Evolutionary conservation across 1,140 invertebrate genomes (phyloP).

Genomic region (Cotesia glomerata): DNA sequence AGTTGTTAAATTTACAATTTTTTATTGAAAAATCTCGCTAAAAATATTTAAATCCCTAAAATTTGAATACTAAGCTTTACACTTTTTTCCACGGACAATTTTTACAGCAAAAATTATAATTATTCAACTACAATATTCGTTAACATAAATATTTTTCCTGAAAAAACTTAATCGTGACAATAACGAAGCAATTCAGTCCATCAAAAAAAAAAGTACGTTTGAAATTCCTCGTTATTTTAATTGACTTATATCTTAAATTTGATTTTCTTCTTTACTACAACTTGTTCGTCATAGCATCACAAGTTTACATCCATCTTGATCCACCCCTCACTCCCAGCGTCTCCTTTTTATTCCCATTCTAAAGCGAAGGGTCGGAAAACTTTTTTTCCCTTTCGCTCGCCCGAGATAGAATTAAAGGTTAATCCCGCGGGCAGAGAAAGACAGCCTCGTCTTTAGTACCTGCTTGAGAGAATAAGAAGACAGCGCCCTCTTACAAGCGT

Average conservation of each 20-base stretch:
- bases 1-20: no score
- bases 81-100: no score
- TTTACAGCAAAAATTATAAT: no score
- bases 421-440: conserved; percentile 50
- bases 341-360: no score
- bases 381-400: conserved; percentile 39
- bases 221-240: conserved; percentile 18
- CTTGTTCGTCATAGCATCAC: neutral
- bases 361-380: neutral
- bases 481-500: conserved; percentile 34
- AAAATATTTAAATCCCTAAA: no score
- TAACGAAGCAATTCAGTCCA: neutral
- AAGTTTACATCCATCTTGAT: no score
- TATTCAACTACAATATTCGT: no score
- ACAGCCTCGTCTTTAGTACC: neutral
- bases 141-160: no score
- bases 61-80: no score
- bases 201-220: neutral
- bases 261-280: conserved; percentile 1
- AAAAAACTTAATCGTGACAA: neutral
- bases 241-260: conserved; percentile 13
- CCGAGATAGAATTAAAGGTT: conserved; percentile 63
- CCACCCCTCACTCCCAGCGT: neutral
- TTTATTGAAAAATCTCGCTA: no score
- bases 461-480: conserved; percentile 20